Evolutionary conservation across 2,888 invertebrate genomes (phyloP), one percentile per base, ranked within the genome.

Genomic region (Drosophila prostipennis): DNA sequence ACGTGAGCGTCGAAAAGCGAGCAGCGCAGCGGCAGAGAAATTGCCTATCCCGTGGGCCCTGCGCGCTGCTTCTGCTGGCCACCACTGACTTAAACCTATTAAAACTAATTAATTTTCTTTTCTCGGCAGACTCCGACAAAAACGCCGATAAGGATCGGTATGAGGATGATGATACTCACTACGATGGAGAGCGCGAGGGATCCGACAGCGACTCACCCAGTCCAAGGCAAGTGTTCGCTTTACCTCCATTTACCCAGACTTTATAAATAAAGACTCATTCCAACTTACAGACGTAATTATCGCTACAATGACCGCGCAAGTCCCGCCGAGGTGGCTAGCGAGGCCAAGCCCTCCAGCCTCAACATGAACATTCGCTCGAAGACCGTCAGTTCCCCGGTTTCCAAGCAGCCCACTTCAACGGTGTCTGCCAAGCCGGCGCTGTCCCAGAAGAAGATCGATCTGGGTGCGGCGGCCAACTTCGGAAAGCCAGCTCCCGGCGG

Each of bases 401-500:
- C 79, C 63, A 80, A 82, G 48, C 86, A 70, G 49, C 74, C 82
- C 16, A 67, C 79, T 45, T 46, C 80, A 32, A 32, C 57, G 56
- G 72, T 54, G 54, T 74, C 72, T 7, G 92, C 78, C 92, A 94
- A 1, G 93, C 94, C 81, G 92, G 94, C 36, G 93, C 93, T 72
- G 91, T 91, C 73, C 88, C 91, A 91, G 60, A 94, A 94, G 90
- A 93, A 93, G 87, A 94, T 94, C n/a, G 94, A 94, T 73, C 89
- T 94, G 60, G 94, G 94, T 57, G 96, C 96, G 40, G 96, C 96
- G 5, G 95, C 95, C 2, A 94, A 93, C 84, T 96, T 94, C 88
- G 95, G 95, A n/a, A 93, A 94, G 87, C 92, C 79, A 34, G 70
- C 89, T 26, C 76, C 84, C 8, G 56, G 52, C 36, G 87, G 76